A percentile compares a stretch with the other conserved stretches of the same genome.
These are phyloP conservation scores for Gallinago jamesoni DNA, from an alignment of 2,113 vertebrate genomes.

Conservation along the genomic window DNA sequence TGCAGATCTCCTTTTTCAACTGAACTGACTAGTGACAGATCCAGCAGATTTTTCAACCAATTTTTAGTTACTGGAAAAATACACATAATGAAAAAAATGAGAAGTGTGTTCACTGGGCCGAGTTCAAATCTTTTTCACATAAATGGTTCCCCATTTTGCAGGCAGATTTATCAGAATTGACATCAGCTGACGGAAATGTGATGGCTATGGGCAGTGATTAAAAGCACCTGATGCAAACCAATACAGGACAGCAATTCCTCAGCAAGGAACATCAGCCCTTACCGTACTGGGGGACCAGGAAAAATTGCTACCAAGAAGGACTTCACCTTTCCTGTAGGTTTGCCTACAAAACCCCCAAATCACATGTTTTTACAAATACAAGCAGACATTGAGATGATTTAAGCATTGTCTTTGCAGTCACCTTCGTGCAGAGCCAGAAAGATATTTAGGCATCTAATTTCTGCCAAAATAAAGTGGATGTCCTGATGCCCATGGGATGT, in stretches of 20 bases:
- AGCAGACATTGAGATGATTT: background rate
- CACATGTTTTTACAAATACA: background rate
- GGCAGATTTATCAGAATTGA: background rate
- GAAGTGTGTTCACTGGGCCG: background rate
- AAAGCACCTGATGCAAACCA: background rate
- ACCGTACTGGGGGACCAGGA: fast-evolving
- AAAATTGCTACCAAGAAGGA: background rate
- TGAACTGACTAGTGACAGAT: background rate
- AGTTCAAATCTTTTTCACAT: background rate
- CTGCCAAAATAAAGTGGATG: background rate
- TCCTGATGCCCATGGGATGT: background rate
- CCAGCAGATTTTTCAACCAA: background rate
- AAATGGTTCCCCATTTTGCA: background rate
- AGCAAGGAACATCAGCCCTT: background rate
- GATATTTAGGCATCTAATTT: background rate
- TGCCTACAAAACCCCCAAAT: background rate
- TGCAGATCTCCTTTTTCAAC: background rate
- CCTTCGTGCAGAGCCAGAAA: background rate
- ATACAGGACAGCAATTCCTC: background rate
- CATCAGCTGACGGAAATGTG: background rate
- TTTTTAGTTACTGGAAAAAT: background rate
- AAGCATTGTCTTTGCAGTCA: background rate
- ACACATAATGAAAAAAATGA: background rate
- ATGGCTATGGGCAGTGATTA: background rate
- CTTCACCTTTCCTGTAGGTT: background rate